Evolutionary conservation across 2,797 vertebrate species (phyloP), one percentile per base, ranked within the genome.

Genomic region (Aeoliscus strigatus): DNA sequence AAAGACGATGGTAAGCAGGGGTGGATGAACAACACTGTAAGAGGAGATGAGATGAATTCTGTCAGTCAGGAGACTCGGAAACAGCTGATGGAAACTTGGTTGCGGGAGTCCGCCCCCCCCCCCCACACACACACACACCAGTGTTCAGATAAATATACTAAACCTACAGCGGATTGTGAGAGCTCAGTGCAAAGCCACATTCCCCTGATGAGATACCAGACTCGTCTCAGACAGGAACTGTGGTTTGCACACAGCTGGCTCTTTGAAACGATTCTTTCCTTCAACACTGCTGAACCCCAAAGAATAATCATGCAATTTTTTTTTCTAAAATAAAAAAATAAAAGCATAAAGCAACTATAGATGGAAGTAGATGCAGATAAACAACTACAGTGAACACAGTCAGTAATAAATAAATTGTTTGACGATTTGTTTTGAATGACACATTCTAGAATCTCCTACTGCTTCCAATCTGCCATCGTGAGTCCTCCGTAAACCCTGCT

Each of bases 61-160:
- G 57, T 56, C 31, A 51, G 60, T 66, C 60, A 75, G 54, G 66
- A 68, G 60, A 45, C 62, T 42, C 27, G 6, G 51, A 40, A 50
- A 66, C 79, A 82, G 73, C 71, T 79, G 72, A 52, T 73, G 76
- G 70, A 82, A 83, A 82, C 64, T 73, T 79, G 40, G 39, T 29
- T 5, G 27, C 44, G 54, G 18, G 49, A 43, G 30, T 6, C 47
- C 34, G 17, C 27, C 28, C 29, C 30, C 6, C 30, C 3, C 24
- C 24, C 6, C 24, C 23, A 24, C 50, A 13, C 35, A 38, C 18
- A 21, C 18, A 21, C 18, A 21, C n/a, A n/a, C 51, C 16, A 45
- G 36, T 23, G 21, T 16, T 45, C 21, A 50, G 42, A 65, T 24
- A 58, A 15, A 60, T 14, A 62, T 24, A 38, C 24, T 18, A 2